phyloP scores from a whole-genome alignment of 2,797 vertebrate species.

The Sebastes hubbsi region DNA sequence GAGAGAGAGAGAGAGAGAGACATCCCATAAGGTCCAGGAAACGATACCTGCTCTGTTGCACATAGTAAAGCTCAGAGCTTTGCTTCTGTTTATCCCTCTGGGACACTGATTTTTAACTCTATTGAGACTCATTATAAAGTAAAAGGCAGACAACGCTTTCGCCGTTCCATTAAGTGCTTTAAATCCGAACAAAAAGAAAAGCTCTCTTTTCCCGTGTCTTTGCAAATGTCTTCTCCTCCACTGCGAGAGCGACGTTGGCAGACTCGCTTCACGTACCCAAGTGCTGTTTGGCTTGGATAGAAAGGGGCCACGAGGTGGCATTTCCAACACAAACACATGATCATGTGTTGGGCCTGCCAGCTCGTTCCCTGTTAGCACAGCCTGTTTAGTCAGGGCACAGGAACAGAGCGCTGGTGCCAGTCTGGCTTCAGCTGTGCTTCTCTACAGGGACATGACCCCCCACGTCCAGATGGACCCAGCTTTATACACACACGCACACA shows the following conservation, averaged over 20 bases:
- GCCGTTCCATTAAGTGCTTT: conserved; percentile 47
- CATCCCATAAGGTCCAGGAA: conserved; percentile 46
- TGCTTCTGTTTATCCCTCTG: conserved; percentile 53
- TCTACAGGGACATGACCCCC: conserved; percentile 67
- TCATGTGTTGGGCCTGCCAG: conserved; percentile 54
- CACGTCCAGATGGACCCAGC: conserved; percentile 67
- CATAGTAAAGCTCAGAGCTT: conserved; percentile 6
- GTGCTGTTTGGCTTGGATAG: conserved; percentile 68
- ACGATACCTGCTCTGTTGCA: conserved; percentile 32
- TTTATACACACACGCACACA: neutral
- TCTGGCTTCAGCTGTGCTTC: conserved; percentile 57
- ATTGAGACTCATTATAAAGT: conserved; percentile 72
- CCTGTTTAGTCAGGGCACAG: conserved; percentile 64
- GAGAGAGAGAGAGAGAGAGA: conserved; percentile 4
- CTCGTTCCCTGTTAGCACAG: conserved; percentile 73
- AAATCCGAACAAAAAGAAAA: conserved; percentile 27
- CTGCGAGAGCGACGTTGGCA: conserved; percentile 43
- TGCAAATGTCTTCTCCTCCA: conserved; percentile 35
- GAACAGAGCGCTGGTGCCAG: conserved; percentile 62
- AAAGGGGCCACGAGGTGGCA: conserved; percentile 54
- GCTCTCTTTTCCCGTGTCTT: conserved; percentile 7
- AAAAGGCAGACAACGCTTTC: conserved; percentile 50
- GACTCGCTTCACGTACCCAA: conserved; percentile 38
- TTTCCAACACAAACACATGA: conserved; percentile 75
- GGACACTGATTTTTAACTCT: conserved; percentile 63